Evolutionary conservation across 35 echinoderm and acorn worm genomes (phyloP).

Genomic region (Acanthaster planci): DNA sequence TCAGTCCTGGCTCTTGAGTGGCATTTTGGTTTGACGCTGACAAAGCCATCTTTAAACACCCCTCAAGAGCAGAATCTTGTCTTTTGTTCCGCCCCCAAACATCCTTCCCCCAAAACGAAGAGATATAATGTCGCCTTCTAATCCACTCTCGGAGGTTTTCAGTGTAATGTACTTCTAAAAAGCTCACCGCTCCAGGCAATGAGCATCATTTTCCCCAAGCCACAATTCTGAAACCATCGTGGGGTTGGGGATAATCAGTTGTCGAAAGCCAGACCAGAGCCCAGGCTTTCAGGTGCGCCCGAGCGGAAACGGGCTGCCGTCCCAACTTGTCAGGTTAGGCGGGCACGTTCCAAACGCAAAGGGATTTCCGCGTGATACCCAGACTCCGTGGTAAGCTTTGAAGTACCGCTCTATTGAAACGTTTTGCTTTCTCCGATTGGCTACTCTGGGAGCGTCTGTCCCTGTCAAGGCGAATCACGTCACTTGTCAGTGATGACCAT

Average conservation of each 20-base stretch:
- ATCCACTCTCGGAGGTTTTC: conserved; percentile 8
- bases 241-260: conserved; percentile 8
- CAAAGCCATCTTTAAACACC: neutral
- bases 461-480: conserved; percentile 23
- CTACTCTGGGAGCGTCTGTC: neutral
- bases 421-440: neutral
- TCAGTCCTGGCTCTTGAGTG: neutral
- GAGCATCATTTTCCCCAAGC: neutral
- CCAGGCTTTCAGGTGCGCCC: neutral
- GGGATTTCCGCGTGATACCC: neutral
- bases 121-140: conserved; percentile 1
- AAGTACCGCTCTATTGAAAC: neutral
- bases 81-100: neutral
- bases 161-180: neutral
- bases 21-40: neutral
- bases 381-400: neutral
- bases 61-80: neutral
- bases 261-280: neutral
- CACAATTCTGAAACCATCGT: neutral
- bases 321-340: neutral
- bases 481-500: conserved; percentile 4
- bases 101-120: neutral
- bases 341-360: neutral
- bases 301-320: neutral
- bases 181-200: neutral